Evolutionary conservation across 2,888 invertebrate species (phyloP).

Genomic region (Pristionchus entomophagus): DNA sequence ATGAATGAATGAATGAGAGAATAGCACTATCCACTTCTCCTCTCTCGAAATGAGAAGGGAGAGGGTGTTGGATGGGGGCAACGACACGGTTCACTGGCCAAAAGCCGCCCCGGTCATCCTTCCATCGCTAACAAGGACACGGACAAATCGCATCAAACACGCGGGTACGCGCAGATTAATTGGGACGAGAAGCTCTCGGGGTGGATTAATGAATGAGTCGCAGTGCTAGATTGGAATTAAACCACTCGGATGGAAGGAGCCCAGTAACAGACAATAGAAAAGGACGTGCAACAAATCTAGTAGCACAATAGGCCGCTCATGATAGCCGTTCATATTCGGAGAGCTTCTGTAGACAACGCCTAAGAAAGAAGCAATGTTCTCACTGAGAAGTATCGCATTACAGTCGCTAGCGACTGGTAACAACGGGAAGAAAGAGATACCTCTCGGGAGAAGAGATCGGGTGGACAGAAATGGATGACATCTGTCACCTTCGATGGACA

Average conservation of each 20-base stretch:
- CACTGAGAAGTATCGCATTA: slow-evolving; percentile 9
- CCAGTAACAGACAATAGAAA: too few species aligned
- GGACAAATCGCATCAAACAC: slow-evolving; percentile 47
- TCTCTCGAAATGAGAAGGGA: slow-evolving; percentile 26
- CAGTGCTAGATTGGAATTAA: not conserved
- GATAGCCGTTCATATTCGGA: not conserved
- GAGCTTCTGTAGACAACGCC: not conserved
- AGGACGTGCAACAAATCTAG: too few species aligned
- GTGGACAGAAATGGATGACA: slow-evolving; percentile 30
- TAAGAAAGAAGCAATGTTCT: not conserved
- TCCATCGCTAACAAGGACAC: slow-evolving; percentile 28
- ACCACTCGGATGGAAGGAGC: not conserved
- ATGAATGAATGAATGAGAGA: slow-evolving; percentile 40
- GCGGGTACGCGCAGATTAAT: slow-evolving; percentile 6
- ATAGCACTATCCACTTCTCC: not conserved
- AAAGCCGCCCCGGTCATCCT: slow-evolving; percentile 33
- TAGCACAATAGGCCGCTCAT: too few species aligned
- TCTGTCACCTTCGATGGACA: slow-evolving; percentile 4
- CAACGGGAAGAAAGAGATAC: slow-evolving; percentile 15
- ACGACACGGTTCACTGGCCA: slow-evolving; percentile 43
- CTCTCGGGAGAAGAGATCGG: not conserved
- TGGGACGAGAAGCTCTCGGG: not conserved
- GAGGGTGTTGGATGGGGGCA: not conserved
- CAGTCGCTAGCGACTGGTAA: slow-evolving; percentile 12
- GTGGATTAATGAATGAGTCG: slow-evolving; percentile 25